Conservation (phyloP, 2,888 invertebrate species). For the Cotesia congregata region DNA sequence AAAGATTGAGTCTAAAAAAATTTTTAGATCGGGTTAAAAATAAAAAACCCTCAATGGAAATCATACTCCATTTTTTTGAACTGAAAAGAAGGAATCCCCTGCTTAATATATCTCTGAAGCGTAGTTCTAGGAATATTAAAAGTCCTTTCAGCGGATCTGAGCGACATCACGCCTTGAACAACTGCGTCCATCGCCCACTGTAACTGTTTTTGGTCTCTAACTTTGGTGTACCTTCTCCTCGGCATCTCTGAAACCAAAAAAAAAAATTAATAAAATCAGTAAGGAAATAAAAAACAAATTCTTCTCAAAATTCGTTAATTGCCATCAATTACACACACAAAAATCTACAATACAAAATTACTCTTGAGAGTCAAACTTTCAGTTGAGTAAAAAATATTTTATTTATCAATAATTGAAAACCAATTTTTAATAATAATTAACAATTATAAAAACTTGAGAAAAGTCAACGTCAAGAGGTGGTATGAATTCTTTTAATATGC, state of each 20-base stretch:
- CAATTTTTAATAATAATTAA: conserved; percentile 18
- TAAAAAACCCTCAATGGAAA: no score
- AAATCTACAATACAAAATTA: background rate
- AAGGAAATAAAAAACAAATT: background rate
- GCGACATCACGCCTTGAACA: conserved; percentile 57
- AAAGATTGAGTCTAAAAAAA: no score
- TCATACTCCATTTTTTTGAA: background rate
- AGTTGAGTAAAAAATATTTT: background rate
- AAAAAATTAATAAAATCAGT: conserved; percentile 15
- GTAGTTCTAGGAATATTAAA: conserved; percentile 59
- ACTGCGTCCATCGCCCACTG: conserved; percentile 57
- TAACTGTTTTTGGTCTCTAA: conserved; percentile 43
- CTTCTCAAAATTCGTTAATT: background rate
- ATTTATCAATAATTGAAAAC: background rate
- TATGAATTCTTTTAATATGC: conserved; percentile 6
- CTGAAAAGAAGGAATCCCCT: conserved; percentile 46
- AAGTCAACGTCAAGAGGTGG: background rate
- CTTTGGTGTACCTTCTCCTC: conserved; percentile 27
- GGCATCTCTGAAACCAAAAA: conserved; percentile 31
- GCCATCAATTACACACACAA: background rate
- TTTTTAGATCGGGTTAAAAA: no score
- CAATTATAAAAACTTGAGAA: background rate
- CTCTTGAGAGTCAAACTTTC: background rate
- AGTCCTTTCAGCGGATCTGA: conserved; percentile 57
- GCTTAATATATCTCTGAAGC: conserved; percentile 58